phyloP scores from a whole-genome alignment of 2,888 invertebrate genomes.

The Drosophila subsilvestris region DNA sequence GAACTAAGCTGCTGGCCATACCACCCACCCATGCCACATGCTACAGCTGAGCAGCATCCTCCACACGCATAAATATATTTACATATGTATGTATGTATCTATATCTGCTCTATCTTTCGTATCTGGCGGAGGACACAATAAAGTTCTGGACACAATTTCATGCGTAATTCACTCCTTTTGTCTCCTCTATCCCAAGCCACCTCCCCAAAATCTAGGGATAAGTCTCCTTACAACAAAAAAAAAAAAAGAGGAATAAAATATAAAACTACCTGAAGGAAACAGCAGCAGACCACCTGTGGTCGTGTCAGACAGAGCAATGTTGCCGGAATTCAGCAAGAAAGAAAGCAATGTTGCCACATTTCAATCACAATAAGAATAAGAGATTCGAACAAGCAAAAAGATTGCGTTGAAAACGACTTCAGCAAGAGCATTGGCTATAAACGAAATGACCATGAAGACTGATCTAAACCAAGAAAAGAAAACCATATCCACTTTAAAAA shows the following conservation, averaged over 20 bases:
- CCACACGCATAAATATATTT: conserved; percentile 19
- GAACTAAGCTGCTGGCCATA: conserved; percentile 66
- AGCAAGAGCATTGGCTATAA: not conserved
- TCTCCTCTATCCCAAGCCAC: not conserved
- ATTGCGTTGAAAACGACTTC: not conserved
- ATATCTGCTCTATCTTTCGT: not conserved
- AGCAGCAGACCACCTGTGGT: conserved; percentile 15
- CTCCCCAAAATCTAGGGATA: conserved; percentile 20
- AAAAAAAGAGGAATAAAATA: conserved; percentile 11
- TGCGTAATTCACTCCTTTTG: conserved; percentile 60
- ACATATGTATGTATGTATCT: conserved; percentile 11
- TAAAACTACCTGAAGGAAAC: conserved; percentile 21
- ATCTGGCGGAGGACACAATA: conserved; percentile 60
- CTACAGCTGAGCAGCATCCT: conserved; percentile 17
- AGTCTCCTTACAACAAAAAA: conserved; percentile 52
- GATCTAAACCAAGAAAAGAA: not conserved
- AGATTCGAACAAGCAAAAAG: not conserved
- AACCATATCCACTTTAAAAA: too few relatives aligned
- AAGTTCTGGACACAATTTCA: conserved; percentile 75
- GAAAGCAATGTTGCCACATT: conserved; percentile 3
- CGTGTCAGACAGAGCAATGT: conserved; percentile 15
- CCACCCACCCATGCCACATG: conserved; percentile 3
- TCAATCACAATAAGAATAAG: conserved; percentile 5
- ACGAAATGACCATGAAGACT: not conserved
- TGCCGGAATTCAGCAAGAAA: conserved; percentile 23